Conservation (phyloP, 1,140 invertebrate species). For the Platyscapa corneri region DNA sequence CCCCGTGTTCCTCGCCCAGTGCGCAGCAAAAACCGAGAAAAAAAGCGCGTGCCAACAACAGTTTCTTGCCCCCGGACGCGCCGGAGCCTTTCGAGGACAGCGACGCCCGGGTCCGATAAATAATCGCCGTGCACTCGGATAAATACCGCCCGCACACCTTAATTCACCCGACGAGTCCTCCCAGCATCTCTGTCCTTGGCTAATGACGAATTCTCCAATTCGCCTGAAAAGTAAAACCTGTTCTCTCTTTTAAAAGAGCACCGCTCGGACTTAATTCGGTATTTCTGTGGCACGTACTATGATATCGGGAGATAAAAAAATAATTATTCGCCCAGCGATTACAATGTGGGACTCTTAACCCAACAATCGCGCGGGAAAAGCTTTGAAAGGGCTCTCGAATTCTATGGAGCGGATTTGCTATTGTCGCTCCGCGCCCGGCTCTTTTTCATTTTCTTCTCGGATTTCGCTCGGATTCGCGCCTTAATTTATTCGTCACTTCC, state of each 20-base stretch:
- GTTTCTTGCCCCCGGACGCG: background rate
- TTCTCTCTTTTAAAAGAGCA: background rate
- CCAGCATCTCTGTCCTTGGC: background rate
- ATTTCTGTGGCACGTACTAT: background rate
- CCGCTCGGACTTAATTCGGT: background rate
- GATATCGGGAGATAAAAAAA: background rate
- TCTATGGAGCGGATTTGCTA: too few relatives aligned
- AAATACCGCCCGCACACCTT: conserved; percentile 1
- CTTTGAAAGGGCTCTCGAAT: background rate
- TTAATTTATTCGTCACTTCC: too few relatives aligned
- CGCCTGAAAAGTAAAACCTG: background rate
- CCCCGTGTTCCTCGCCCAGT: background rate
- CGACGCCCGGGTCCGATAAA: background rate
- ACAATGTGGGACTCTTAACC: background rate
- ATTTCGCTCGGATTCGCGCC: background rate
- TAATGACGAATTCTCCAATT: background rate
- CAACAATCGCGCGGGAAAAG: too few relatives aligned
- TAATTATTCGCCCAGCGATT: background rate
- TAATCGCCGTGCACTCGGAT: background rate
- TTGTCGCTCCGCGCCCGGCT: background rate
- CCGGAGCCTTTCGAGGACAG: background rate
- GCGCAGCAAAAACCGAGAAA: background rate
- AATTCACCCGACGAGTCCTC: background rate
- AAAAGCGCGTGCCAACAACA: background rate
- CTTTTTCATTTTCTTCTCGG: background rate